Evolutionary conservation across 1,140 invertebrate genomes (phyloP).

Genomic region (Pentalonia nigronervosa): DNA sequence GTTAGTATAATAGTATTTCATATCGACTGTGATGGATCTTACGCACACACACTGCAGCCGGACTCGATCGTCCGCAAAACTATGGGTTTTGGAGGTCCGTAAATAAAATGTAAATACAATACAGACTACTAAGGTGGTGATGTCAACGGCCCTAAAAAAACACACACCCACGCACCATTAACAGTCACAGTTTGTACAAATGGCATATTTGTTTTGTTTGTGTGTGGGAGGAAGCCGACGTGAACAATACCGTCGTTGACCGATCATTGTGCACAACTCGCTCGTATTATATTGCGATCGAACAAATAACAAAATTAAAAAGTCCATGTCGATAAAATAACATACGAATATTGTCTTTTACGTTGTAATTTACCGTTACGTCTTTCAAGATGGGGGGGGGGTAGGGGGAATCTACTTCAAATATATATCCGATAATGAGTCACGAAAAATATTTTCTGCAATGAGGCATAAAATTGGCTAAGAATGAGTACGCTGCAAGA

Average conservation of each 20-base stretch:
- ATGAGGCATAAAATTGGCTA: too few relatives aligned
- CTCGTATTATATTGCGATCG: neutral
- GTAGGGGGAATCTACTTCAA: too few relatives aligned
- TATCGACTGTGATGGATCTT: neutral
- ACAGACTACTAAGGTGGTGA: neutral
- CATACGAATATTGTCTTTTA: too few relatives aligned
- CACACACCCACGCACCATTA: neutral
- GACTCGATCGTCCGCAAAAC: neutral
- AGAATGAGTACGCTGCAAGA: too few relatives aligned
- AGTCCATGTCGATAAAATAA: too few relatives aligned
- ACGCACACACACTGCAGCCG: neutral
- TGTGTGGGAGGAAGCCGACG: conserved; percentile 10
- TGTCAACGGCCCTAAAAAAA: conserved; percentile 20
- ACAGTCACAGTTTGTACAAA: neutral
- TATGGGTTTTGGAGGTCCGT: neutral
- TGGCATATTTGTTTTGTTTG: neutral
- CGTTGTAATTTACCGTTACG: too few relatives aligned
- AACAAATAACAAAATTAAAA: neutral
- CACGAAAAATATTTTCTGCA: too few relatives aligned
- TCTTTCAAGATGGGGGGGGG: too few relatives aligned
- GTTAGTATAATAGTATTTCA: neutral
- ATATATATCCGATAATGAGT: too few relatives aligned
- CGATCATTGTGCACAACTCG: neutral
- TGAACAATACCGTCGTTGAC: conserved; percentile 37
- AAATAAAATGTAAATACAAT: neutral